Evolutionary conservation across 2,113 vertebrate genomes (phyloP), one percentile per base, ranked within the genome.

Genomic region (Monarcha castaneiventris): DNA sequence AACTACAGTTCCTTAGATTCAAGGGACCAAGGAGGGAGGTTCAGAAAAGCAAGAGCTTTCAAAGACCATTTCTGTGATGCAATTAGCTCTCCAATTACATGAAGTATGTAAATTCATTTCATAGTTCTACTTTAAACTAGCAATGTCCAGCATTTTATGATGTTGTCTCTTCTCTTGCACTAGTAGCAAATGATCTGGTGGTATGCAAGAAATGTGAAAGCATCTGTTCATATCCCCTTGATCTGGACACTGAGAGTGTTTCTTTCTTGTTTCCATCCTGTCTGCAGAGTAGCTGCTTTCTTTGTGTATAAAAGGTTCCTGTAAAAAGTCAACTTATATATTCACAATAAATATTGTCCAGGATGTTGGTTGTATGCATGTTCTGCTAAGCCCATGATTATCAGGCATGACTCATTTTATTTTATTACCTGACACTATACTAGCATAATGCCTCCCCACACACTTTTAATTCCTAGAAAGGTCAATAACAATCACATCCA

Each of bases 321-420:
- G 29, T 48, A 69, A 81, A 72, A 89, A 44, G 2, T 33, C 39
- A 56, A 2, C 2, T 41, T 25, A 64, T 9, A 30, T 11, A 63
- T 33, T 39, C 6, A 33, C 12, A 52, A 52, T 44, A 55, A 69
- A 48, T 75, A 35, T 11, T 41, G 16, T 56, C n/a, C 32, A 52
- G 73, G 37, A 48, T 11, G 1, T 37, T 29, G 17, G 2, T 29
- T 81, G 3, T 7, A 23, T 6, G 4, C 7, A 52, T 1, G 0
- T 46, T 80, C 44, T 87, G 30, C 22, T 49, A 77, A 87, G 20
- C 2, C 20, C 7, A 11, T 41, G 5, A 52, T 77, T 69, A 59
- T 81, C 39, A 77, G 9, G 13, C 13, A 30, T 81, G 69, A 7
- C 4, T 67, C 3, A 37, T 59, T 67, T 52, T 9, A 72, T 49